These are phyloP conservation scores for Synanceia verrucosa DNA, from an alignment of 2,797 vertebrate species.

Conservation along the genomic window DNA sequence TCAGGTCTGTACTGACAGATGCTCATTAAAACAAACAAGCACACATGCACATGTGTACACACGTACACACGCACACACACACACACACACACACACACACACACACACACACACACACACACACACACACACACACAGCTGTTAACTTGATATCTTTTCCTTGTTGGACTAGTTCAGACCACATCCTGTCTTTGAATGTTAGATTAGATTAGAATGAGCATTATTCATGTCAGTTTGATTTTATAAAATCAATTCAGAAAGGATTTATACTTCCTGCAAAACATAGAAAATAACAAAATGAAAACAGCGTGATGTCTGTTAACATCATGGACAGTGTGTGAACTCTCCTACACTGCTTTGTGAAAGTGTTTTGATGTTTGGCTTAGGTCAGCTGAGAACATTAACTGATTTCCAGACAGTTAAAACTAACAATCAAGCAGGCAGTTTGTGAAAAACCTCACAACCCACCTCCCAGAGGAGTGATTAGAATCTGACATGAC, in stretches of 20 bases:
- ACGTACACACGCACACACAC: background rate
- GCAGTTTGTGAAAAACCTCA: constrained; percentile 12
- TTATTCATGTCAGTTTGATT: background rate
- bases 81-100: constrained; percentile 6
- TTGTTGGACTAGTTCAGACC: constrained; percentile 28
- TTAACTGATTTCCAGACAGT: constrained; percentile 17
- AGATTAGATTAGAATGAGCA: background rate
- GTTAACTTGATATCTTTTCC: constrained; percentile 41
- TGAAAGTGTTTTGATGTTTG: constrained; percentile 2
- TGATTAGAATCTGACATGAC: constrained; percentile 26
- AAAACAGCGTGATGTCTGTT: background rate
- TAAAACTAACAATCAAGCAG: constrained; percentile 18
- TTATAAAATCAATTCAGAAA: background rate
- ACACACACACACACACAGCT: background rate
- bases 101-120: background rate
- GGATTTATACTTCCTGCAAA: background rate
- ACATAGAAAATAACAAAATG: background rate
- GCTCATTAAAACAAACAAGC: constrained; percentile 79
- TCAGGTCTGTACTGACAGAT: constrained; percentile 75
- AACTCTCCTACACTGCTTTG: background rate
- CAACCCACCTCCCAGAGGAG: constrained; percentile 26
- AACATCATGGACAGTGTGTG: background rate
- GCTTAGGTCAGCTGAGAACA: background rate
- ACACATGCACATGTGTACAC: background rate
- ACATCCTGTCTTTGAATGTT: constrained; percentile 24